Evolutionary conservation across 1,140 invertebrate species (phyloP), one percentile per base, ranked within the genome.

Genomic region (Zaprionus africanus): DNA sequence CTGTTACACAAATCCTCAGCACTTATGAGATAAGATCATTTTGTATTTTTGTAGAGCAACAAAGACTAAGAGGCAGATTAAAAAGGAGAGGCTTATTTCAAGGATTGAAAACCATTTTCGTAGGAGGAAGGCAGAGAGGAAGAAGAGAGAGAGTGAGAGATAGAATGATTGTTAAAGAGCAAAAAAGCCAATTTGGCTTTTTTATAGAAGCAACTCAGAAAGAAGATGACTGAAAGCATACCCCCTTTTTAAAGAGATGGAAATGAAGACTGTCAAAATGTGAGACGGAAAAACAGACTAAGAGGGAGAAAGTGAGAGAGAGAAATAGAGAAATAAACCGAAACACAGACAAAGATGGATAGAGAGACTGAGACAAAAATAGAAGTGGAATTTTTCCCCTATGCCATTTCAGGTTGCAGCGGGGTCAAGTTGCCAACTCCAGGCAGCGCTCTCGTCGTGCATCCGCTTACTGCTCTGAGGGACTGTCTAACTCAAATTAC

Each of bases 401-500:
- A 43, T 43, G 15, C 41, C 41, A 43, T 17, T n/a, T 9, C n/a
- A 17, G 15, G 6, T 17, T 6, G n/a, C n/a, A 43, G 41, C n/a
- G 36, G 15, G 36, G 36, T 38, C 36, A 38, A 38, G 12, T 38
- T 38, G 36, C 4, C 31, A 34, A 15, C 36, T 38, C 12, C 36
- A 38, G 36, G 12, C 36, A 38, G 5, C 1, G 7, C 41, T 17
- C 41, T 3, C 41, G 1, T 7, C 19, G 5, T 57, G 38, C 22
- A 51, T 53, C 17, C n/a, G 41, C 61, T 26, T n/a, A 58, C 38
- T 51, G 31, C 22, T 28, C 13, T 66, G 12, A 19, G 63, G 17
- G 43, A 73, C 26, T 67, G 53, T 63, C 31, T 28, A 38, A 31
- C 65, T 41, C 26, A 69, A 69, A 74, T 69, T 74, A 49, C 58